Base-by-base conservation (phyloP, 92 coral and sea anemone species). In the Chrysogorgia sp. region DNA sequence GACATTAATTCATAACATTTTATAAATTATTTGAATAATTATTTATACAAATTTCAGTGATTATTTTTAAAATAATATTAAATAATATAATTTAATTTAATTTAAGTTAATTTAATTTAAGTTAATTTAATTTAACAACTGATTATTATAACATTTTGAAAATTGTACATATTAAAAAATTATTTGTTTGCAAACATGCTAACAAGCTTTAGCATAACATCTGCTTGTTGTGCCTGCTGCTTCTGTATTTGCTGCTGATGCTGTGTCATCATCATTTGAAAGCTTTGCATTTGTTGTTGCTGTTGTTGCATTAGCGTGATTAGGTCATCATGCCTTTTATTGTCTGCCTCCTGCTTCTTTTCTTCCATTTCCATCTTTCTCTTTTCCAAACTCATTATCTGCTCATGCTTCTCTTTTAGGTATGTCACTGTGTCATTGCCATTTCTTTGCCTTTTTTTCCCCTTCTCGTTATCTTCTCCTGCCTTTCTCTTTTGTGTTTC, bases 321-420 rank as follows among this genome's bases (percentile, higher is more conserved):
- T 33, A 81, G 40, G 29, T 81, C 80, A 55, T 45, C 15, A 56
- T 81, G 80, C 47, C 63, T 31, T 58, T 58, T 47, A 35, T 64
- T 71, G 19, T 47, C 85, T 24, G 72, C 71, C 56, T 70, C 85
- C 45, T 33, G 52, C 79, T 71, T 72, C 67, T 70, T 81, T 65
- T 70, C 50, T 62, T 81, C 33, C 53, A 81, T 34, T 22, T 56
- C 57, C 45, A 81, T 10, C 40, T 55, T 74, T 20, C 58, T 50
- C 66, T 59, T 63, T 34, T 75, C 55, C 80, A 69, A 22, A 10
- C 69, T 37, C 67, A 62, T 32, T 62, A 81, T 71, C 71, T 21
- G 47, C 80, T 81, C 85, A 37, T 81, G 56, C 71, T 81, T 81
- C 75, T 81, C 80, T 58, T 63, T 70, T 47, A 71, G 47, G 69